Conservation (phyloP, 2,797 vertebrate genomes). For the Eutrigla gurnardus region DNA sequence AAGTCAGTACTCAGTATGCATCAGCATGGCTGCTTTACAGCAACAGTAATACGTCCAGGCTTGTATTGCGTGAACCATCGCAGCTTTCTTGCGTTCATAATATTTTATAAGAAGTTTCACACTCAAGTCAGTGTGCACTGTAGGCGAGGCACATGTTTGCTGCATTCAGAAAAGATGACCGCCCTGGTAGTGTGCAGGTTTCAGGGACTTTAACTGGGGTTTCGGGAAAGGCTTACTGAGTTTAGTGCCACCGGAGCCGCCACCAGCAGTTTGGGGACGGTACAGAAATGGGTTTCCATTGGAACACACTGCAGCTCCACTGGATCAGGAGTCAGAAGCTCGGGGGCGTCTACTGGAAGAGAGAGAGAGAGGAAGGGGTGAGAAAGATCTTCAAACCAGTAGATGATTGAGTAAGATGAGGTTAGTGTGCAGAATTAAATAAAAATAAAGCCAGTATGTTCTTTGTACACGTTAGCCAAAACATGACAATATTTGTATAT, state of each 20-base stretch:
- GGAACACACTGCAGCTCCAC: constrained; percentile 90
- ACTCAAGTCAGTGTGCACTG: constrained; percentile 70
- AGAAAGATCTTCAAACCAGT: not conserved
- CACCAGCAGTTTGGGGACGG: constrained; percentile 85
- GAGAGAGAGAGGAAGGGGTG: constrained; percentile 17
- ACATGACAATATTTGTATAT: not conserved
- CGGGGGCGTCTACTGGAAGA: constrained; percentile 88
- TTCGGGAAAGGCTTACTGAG: constrained; percentile 92
- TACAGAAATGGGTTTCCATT: constrained; percentile 92
- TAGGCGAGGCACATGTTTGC: constrained; percentile 84
- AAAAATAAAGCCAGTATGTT: constrained; percentile 1
- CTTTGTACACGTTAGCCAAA: not conserved
- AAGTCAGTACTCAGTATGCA: constrained; percentile 76
- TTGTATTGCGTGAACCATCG: constrained; percentile 77
- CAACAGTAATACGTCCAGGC: constrained; percentile 75
- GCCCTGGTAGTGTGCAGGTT: constrained; percentile 43
- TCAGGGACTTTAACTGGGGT: constrained; percentile 82
- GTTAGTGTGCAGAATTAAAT: not conserved
- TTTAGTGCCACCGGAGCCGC: constrained; percentile 86
- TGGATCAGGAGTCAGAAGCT: constrained; percentile 91
- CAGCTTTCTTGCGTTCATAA: constrained; percentile 57
- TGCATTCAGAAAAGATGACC: constrained; percentile 75
- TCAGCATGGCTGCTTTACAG: constrained; percentile 79
- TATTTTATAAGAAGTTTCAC: constrained; percentile 66
- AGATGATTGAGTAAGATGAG: not conserved